Conservation (phyloP, 2,113 vertebrate species). For the Menura novaehollandiae region DNA sequence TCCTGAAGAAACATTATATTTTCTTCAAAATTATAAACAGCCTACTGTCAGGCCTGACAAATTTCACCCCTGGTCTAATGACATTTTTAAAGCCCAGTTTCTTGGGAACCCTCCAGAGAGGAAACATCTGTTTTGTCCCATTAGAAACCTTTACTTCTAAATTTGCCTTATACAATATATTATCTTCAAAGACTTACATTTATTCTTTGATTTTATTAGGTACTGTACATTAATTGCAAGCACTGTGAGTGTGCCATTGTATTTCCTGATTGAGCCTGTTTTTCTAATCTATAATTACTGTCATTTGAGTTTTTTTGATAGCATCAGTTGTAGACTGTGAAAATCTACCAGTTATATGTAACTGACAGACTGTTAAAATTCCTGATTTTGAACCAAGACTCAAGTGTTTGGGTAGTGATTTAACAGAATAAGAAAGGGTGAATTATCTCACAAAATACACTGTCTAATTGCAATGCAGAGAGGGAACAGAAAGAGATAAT, state of each 20-base stretch:
- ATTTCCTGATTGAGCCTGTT: not conserved
- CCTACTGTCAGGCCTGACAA: not conserved
- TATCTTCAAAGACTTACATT: not conserved
- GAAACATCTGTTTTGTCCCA: conserved; percentile 35
- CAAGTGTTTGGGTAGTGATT: not conserved
- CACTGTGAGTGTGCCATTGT: not conserved
- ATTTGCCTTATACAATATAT: not conserved
- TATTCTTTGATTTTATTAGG: not conserved
- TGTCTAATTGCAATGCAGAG: not conserved
- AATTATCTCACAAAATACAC: not conserved
- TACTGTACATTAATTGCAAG: not conserved
- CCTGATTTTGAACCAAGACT: not conserved
- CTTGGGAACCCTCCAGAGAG: not conserved
- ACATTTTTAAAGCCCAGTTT: conserved; percentile 27
- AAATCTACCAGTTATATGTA: not conserved
- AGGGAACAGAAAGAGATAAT: not conserved
- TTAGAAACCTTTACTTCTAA: not conserved
- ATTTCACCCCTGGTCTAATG: conserved; percentile 5
- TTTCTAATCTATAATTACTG: not conserved
- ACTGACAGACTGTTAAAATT: not conserved
- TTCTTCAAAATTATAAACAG: conserved; percentile 1
- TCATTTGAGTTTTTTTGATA: not conserved
- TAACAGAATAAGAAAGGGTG: not conserved
- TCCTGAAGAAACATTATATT: not conserved
- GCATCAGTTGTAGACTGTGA: not conserved